These are phyloP conservation scores for Zoanthus sansibaricus DNA, from an alignment of 92 coral and sea anemone genomes.

Conservation along the genomic window DNA sequence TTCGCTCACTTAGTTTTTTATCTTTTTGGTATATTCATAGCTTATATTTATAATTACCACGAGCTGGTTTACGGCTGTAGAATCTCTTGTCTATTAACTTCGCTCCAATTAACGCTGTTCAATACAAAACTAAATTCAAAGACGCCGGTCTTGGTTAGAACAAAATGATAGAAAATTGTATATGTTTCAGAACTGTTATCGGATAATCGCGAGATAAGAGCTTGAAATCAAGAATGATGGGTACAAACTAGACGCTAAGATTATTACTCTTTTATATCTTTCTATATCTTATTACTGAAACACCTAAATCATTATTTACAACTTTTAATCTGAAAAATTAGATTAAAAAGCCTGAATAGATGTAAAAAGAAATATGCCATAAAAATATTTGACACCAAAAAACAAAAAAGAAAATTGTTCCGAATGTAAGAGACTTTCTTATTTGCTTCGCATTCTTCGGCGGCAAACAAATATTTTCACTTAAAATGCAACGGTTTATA, in stretches of 20 bases:
- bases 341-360: neutral
- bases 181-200: slow-evolving; percentile 10
- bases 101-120: slow-evolving; percentile 13
- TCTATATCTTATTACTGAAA: slow-evolving; percentile 24
- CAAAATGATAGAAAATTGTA: slow-evolving; percentile 21
- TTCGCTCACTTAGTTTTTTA: neutral
- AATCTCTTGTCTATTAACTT: slow-evolving; percentile 19
- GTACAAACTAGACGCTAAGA: slow-evolving; percentile 3
- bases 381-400: neutral
- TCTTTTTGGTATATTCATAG: neutral
- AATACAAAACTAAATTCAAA: slow-evolving; percentile 20
- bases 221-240: slow-evolving; percentile 19
- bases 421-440: neutral
- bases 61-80: neutral
- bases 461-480: slow-evolving; percentile 6
- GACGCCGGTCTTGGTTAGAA: slow-evolving; percentile 21
- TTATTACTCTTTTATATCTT: slow-evolving; percentile 18
- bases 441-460: neutral
- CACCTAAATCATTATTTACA: neutral
- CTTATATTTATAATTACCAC: neutral
- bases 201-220: slow-evolving; percentile 38
- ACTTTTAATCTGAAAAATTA: neutral
- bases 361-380: neutral
- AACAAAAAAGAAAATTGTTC: neutral
- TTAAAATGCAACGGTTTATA: slow-evolving; percentile 27